Percentiles rank a stretch among this genome's conserved stretches.
phyloP scores from a whole-genome alignment of 2,888 invertebrate genomes.

The Plagiodera versicolora region DNA sequence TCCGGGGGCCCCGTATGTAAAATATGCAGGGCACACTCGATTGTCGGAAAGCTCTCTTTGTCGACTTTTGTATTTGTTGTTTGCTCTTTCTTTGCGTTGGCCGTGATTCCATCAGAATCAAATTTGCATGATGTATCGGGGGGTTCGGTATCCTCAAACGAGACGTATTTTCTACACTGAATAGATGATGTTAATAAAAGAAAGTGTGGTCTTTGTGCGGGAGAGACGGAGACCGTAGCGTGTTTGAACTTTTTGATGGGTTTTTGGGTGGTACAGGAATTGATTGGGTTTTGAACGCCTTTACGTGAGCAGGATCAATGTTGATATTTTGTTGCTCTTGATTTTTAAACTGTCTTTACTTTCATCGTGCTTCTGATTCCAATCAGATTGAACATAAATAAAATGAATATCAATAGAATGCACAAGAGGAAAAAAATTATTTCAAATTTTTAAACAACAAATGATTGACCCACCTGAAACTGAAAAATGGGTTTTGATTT shows the following conservation, averaged over 20 bases:
- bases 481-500: too few relatives aligned
- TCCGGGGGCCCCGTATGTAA: constrained; percentile 46
- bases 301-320: too few relatives aligned
- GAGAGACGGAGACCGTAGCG: not conserved
- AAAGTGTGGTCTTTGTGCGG: constrained; percentile 14
- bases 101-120: constrained; percentile 49
- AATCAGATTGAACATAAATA: too few relatives aligned
- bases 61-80: constrained; percentile 46
- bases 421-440: too few relatives aligned
- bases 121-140: constrained; percentile 47
- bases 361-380: too few relatives aligned
- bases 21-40: constrained; percentile 50
- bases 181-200: constrained; percentile 29
- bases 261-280: not conserved
- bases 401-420: too few relatives aligned
- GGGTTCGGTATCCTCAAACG: constrained; percentile 34
- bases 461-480: too few relatives aligned
- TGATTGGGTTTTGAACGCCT: too few relatives aligned
- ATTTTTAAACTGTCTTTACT: too few relatives aligned
- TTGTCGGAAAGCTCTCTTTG: constrained; percentile 42
- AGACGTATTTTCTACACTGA: constrained; percentile 26
- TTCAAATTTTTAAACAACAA: too few relatives aligned
- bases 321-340: too few relatives aligned
- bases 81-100: constrained; percentile 46
- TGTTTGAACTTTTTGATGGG: not conserved